These are phyloP conservation scores for Aspidiotus rigidus DNA, from an alignment of 2,888 invertebrate genomes.

Conservation along the genomic window DNA sequence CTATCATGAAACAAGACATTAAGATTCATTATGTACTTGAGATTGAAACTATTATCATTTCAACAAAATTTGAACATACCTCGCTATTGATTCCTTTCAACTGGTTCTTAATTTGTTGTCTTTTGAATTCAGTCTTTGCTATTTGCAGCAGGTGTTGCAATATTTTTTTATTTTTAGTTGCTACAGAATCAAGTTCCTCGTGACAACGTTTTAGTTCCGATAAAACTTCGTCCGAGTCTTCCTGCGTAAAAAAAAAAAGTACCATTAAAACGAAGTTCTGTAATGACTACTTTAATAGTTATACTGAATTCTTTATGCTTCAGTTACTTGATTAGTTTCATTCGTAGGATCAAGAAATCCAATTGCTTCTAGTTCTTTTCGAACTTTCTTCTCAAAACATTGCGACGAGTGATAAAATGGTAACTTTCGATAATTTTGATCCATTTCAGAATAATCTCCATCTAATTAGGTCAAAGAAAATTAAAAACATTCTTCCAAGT, in stretches of 20 bases:
- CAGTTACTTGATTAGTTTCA: constrained; percentile 33
- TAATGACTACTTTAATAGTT: background rate
- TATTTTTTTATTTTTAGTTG: constrained; percentile 69
- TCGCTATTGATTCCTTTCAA: constrained; percentile 63
- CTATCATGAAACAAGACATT: constrained; percentile 12
- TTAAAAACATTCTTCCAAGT: background rate
- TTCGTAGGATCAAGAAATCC: constrained; percentile 66
- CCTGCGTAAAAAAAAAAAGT: constrained; percentile 9
- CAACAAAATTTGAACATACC: constrained; percentile 41
- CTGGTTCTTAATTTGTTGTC: constrained; percentile 67
- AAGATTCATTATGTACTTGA: background rate
- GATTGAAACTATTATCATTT: background rate
- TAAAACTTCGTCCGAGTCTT: constrained; percentile 77
- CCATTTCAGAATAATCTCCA: constrained; percentile 35
- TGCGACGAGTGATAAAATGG: constrained; percentile 39
- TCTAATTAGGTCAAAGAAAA: constrained; percentile 22
- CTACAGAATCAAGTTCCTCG: constrained; percentile 64
- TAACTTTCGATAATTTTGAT: constrained; percentile 36
- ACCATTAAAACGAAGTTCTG: background rate
- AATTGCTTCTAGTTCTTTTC: constrained; percentile 77
- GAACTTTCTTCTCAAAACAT: constrained; percentile 72
- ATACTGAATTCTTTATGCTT: background rate
- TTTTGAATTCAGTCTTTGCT: constrained; percentile 68
- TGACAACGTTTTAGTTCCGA: constrained; percentile 80
- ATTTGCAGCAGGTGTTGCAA: constrained; percentile 57